phyloP scores from a whole-genome alignment of 2,797 vertebrate species.

The Pyrocephalus nanus region DNA sequence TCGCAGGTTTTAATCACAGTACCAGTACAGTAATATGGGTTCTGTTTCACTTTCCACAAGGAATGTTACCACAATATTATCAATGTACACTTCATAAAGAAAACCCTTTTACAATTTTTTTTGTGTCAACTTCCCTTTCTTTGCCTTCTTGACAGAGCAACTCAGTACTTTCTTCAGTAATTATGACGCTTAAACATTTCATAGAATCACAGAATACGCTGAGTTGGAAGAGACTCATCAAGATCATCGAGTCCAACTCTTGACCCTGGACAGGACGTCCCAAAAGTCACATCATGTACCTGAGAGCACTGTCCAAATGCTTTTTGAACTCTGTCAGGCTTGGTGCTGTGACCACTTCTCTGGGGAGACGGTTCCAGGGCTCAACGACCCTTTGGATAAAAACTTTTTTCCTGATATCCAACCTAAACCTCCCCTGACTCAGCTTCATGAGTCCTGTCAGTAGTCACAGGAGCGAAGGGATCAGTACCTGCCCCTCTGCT shows the following conservation, averaged over 20 bases:
- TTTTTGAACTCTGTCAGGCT: neutral
- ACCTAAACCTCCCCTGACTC: neutral
- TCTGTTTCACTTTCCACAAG: neutral
- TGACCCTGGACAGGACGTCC: neutral
- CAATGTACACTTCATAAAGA: fast-evolving
- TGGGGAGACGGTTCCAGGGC: neutral
- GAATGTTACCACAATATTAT: neutral
- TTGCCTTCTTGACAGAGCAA: neutral
- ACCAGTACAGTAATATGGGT: neutral
- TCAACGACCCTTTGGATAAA: neutral
- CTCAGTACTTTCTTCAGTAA: neutral
- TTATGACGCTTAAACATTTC: neutral
- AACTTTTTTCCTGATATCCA: neutral
- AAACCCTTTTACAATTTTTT: neutral
- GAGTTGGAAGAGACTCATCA: neutral
- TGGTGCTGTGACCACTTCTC: neutral
- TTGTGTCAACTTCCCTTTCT: neutral
- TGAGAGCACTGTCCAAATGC: neutral
- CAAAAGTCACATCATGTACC: neutral
- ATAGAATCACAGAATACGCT: neutral
- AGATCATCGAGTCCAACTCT: neutral
- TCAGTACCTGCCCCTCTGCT: neutral
- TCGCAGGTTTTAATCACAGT: neutral
- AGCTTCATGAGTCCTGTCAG: neutral
- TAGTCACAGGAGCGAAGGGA: neutral